phyloP scores from a whole-genome alignment of 2,797 vertebrate species.

The Rhodeus uyekii region DNA sequence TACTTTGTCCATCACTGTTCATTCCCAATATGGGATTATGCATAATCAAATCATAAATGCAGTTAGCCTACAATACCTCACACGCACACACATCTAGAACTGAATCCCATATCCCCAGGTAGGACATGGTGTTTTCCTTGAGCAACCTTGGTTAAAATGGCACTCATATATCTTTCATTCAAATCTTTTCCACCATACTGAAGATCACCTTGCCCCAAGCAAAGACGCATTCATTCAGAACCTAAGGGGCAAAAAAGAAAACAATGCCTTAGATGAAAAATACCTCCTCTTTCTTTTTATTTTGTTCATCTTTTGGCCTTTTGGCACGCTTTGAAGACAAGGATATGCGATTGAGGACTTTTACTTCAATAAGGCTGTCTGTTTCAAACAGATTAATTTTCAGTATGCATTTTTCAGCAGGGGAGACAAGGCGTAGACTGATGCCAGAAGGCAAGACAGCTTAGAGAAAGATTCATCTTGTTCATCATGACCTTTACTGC shows the following conservation, averaged over 20 bases:
- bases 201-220: conserved; percentile 43
- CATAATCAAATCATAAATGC: not conserved
- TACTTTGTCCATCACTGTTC: not conserved
- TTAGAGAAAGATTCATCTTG: conserved; percentile 6
- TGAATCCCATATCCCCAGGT: conserved; percentile 18
- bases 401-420: not conserved
- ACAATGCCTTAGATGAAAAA: conserved; percentile 3
- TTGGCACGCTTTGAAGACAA: not conserved
- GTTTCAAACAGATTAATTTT: not conserved
- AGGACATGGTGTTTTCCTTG: conserved; percentile 24
- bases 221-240: conserved; percentile 36
- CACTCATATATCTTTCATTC: conserved; percentile 38
- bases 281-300: not conserved
- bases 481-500: conserved; percentile 34
- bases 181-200: conserved; percentile 23
- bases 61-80: not conserved
- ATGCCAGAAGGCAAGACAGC: not conserved
- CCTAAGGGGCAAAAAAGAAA: not conserved
- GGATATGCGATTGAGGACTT: not conserved
- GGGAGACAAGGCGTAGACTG: not conserved
- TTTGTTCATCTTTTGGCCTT: not conserved
- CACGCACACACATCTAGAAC: not conserved
- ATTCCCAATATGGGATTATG: not conserved
- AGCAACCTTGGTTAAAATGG: conserved; percentile 41
- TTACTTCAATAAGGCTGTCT: conserved; percentile 6